Conservation (phyloP, 2,113 vertebrate genomes). For the Trichechus manatus region DNA sequence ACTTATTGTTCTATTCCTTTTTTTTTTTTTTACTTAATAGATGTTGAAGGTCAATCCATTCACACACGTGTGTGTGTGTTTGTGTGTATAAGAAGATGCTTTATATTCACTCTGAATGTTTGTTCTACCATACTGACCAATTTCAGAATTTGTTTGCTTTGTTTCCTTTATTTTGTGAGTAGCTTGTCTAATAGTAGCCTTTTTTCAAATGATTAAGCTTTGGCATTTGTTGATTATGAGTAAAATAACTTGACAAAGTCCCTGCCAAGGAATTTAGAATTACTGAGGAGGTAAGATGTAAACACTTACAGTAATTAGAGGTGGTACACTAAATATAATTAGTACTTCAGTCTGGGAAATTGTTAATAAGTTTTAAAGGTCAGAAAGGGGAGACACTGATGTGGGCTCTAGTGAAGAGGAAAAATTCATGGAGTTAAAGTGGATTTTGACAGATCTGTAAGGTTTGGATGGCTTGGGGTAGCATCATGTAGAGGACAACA, state of each 20-base stretch:
- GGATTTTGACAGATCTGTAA: background rate
- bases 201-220: background rate
- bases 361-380: background rate
- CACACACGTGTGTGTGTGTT: too few relatives aligned
- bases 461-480: background rate
- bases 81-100: background rate
- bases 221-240: background rate
- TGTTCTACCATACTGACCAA: background rate
- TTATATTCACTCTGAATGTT: background rate
- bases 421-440: background rate
- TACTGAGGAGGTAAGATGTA: constrained; percentile 30
- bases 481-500: background rate
- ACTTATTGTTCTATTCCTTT: background rate
- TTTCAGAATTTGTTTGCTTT: constrained; percentile 12
- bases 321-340: background rate
- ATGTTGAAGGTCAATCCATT: too few relatives aligned
- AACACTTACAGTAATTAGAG: background rate
- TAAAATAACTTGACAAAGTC: background rate
- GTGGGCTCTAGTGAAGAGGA: background rate
- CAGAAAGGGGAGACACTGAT: background rate
- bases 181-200: background rate
- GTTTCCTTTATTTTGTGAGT: background rate
- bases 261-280: background rate
- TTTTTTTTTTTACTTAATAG: constrained; percentile 55
- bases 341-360: background rate